Evolutionary conservation across 2,888 invertebrate genomes (phyloP).

Genomic region (Nomada hirtipes): DNA sequence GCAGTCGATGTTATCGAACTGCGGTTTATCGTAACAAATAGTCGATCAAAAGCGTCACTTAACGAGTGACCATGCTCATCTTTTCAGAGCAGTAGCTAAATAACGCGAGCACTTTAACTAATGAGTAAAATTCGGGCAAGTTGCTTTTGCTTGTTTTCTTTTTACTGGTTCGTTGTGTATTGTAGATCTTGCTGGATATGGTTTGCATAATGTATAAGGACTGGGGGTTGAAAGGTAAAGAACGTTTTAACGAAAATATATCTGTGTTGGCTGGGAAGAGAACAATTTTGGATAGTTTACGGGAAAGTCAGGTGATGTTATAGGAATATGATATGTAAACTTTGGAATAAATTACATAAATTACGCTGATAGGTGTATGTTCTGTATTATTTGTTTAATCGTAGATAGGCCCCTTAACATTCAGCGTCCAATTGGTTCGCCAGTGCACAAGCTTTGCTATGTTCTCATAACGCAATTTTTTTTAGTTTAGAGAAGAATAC

Average conservation of each 20-base stretch:
- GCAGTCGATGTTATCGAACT: conserved; percentile 37
- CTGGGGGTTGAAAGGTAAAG: background rate
- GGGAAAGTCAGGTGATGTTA: too few species aligned
- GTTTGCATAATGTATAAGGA: background rate
- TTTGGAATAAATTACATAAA: too few species aligned
- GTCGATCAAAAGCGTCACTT: conserved; percentile 11
- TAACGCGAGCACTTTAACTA: conserved; percentile 14
- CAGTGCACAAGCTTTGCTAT: too few species aligned
- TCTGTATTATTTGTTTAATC: too few species aligned
- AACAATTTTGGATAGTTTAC: too few species aligned
- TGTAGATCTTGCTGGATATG: background rate
- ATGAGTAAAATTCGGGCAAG: background rate
- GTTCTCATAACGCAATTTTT: too few species aligned
- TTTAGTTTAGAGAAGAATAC: too few species aligned
- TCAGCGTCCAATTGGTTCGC: too few species aligned
- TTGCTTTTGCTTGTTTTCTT: background rate
- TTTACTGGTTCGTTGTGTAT: background rate
- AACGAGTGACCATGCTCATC: conserved; percentile 37
- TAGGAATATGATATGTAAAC: too few species aligned
- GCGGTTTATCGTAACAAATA: conserved; percentile 31
- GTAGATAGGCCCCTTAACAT: too few species aligned
- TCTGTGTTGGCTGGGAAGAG: background rate
- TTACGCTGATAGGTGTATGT: too few species aligned
- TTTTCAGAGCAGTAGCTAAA: conserved; percentile 26
- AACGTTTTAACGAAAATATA: background rate